Evolutionary conservation across 2,888 invertebrate species (phyloP).

Genomic region (Philopedon plagiatum): DNA sequence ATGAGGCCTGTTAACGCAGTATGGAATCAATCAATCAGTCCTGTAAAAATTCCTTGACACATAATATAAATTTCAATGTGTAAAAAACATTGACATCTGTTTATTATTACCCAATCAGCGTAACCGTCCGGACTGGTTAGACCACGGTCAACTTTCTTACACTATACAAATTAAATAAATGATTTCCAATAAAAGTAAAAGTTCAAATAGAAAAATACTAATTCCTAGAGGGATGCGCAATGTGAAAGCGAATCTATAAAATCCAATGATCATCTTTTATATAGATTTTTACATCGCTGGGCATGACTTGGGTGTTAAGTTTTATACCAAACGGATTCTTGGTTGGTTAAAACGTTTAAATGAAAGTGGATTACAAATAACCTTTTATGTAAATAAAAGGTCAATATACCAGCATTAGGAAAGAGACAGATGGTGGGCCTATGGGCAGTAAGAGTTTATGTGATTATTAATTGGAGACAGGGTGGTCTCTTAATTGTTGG

Average conservation of each 20-base stretch:
- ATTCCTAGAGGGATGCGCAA: conserved; percentile 28
- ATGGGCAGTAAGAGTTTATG: too few species aligned
- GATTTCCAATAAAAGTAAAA: conserved; percentile 34
- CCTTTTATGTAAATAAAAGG: too few species aligned
- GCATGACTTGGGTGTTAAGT: conserved; percentile 29
- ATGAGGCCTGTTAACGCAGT: too few species aligned
- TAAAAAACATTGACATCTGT: too few species aligned
- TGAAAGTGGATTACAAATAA: conserved; percentile 19
- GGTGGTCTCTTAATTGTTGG: too few species aligned
- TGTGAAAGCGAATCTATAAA: conserved; percentile 41
- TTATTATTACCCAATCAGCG: neutral
- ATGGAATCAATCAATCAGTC: too few species aligned
- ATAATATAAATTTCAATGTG: too few species aligned
- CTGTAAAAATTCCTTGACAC: too few species aligned
- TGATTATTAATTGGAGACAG: too few species aligned
- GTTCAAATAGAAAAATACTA: conserved; percentile 30
- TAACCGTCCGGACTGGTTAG: neutral
- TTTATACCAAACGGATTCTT: neutral
- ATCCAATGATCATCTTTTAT: conserved; percentile 24
- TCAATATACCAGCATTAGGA: too few species aligned
- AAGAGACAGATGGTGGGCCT: too few species aligned
- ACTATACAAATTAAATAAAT: neutral
- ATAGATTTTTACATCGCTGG: conserved; percentile 13
- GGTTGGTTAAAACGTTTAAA: conserved; percentile 5
- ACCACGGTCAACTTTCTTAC: conserved; percentile 13